Evolutionary conservation across 2,113 vertebrate genomes (phyloP), one percentile per base, ranked within the genome.

Genomic region (Pteropus alecto): DNA sequence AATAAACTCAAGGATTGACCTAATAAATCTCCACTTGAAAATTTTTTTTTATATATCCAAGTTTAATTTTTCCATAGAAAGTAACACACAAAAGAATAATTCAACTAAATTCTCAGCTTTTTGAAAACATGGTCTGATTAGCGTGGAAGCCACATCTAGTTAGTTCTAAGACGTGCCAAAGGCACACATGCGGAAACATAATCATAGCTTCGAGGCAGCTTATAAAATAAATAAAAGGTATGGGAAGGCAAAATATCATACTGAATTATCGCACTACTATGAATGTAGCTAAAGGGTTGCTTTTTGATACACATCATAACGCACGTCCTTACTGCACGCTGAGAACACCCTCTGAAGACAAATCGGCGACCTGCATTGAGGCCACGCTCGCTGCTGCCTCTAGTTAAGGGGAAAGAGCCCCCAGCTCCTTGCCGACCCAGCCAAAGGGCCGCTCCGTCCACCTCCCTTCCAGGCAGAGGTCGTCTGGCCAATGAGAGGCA

Each of bases 211-310:
- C 67, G 30, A 73, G 77, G 58, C 56, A 41, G 46, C n/a, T 70
- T 30, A 76, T 58, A 81, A 94, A 82, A 86, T 84, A 95, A 91
- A 82, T 61, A 87, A 87, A 95, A 78, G 87, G 24, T 38, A 58
- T 1, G 4, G 61, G 82, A 61, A 87, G 48, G 81, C 58, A 88
- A 73, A 95, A 76, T 35, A 70, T 43, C 46, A 65, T 15, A 7
- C 46, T 18, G 70, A 68, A 81, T 70, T 21, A 61, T 33, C 28
- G 54, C 21, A 12, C 43, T 61, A 19, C 38, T 30, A 4, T 15
- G 46, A 90, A 67, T 41, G 61, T 24, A 7, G 16, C 35, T 33
- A 19, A 28, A 26, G 60, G 26, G 35, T 3, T 35, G 51, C 41
- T 48, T 38, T 60, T n/a, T 19, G 13, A 22, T 7, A 26, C 4